Conservation (phyloP, 1,140 invertebrate species). For the Anastrepha obliqua region DNA sequence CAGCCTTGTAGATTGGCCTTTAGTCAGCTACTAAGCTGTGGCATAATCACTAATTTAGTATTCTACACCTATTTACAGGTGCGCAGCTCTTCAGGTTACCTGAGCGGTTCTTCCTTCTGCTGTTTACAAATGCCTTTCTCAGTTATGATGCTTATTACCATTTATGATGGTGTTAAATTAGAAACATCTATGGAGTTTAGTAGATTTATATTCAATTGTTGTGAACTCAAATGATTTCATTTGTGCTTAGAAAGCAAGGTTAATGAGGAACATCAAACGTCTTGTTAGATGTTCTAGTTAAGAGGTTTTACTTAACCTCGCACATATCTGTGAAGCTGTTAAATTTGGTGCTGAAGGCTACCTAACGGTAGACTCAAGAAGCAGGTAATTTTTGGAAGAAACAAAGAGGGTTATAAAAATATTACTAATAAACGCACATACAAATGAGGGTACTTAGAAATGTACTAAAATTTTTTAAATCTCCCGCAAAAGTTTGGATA, state of each 20-base stretch:
- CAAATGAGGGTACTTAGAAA: no score
- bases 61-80: neutral
- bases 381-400: no score
- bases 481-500: no score
- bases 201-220: neutral
- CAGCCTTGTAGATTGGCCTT: neutral
- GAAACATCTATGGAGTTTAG: neutral
- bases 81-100: neutral
- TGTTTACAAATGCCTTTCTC: neutral
- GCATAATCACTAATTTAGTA: neutral
- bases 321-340: no score
- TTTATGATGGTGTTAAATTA: conserved; percentile 22
- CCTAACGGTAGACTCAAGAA: no score
- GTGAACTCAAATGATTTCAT: neutral
- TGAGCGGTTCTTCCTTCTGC: neutral
- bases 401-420: no score
- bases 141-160: neutral
- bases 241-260: no score
- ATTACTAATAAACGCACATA: no score
- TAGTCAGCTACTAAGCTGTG: conserved; percentile 1
- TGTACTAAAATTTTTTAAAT: no score
- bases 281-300: neutral
- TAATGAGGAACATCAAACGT: no score
- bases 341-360: no score
- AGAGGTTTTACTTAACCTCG: no score